phyloP scores from a whole-genome alignment of 2,113 vertebrate genomes.

The Spea multiplicata region DNA sequence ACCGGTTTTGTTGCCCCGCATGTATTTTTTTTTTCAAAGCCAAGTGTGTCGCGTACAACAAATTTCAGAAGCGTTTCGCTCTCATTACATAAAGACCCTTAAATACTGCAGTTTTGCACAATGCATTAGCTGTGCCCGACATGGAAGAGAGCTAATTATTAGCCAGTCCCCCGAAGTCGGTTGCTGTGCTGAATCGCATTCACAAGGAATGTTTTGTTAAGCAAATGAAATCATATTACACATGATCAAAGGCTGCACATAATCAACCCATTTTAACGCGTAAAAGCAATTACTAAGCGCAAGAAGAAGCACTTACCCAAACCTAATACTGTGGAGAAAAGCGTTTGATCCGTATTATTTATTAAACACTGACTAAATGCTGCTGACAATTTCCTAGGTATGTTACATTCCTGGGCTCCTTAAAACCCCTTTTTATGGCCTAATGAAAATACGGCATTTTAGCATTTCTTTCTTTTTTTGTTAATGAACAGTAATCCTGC shows the following conservation, averaged over 20 bases:
- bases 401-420: slow-evolving; percentile 28
- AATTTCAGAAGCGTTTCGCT: slow-evolving; percentile 27
- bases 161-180: slow-evolving; percentile 25
- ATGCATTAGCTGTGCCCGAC: slow-evolving; percentile 33
- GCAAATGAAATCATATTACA: slow-evolving; percentile 46
- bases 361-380: slow-evolving; percentile 33
- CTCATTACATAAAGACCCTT: slow-evolving; percentile 30
- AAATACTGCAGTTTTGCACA: slow-evolving; percentile 27
- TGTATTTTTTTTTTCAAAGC: no score
- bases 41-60: slow-evolving; percentile 27
- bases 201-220: slow-evolving; percentile 44
- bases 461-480: background rate
- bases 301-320: slow-evolving; percentile 29
- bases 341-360: slow-evolving; percentile 36
- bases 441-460: slow-evolving; percentile 21
- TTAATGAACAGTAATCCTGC: slow-evolving; percentile 36
- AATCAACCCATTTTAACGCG: slow-evolving; percentile 41
- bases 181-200: slow-evolving; percentile 24
- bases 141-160: slow-evolving; percentile 40
- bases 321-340: slow-evolving; percentile 27
- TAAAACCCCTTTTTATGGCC: slow-evolving; percentile 20
- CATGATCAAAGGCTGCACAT: slow-evolving; percentile 41
- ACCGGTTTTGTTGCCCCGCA: no score
- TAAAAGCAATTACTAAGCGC: slow-evolving; percentile 37
- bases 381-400: slow-evolving; percentile 1